Percentiles rank a stretch among this genome's conserved stretches.
Evolutionary conservation across 2,888 invertebrate species (phyloP).

Genomic region (Oscheius sp.): DNA sequence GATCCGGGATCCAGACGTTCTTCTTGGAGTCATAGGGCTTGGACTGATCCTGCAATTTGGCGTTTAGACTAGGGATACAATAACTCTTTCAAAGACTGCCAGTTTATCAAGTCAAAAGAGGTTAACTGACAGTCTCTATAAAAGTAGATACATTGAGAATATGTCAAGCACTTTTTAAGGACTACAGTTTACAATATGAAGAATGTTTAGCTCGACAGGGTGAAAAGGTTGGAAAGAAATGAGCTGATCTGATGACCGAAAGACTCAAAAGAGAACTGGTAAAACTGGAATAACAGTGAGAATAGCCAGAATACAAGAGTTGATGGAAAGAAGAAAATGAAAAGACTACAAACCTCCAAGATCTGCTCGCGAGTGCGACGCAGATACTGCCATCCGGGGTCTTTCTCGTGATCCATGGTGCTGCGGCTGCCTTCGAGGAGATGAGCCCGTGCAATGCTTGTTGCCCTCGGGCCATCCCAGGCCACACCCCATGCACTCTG

Average conservation of each 20-base stretch:
- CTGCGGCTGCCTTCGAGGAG: conserved; percentile 26
- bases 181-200: too few species aligned
- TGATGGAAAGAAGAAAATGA: not conserved
- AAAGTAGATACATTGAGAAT: too few species aligned
- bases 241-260: not conserved
- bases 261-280: not conserved
- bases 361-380: conserved; percentile 69
- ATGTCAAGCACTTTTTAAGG: too few species aligned
- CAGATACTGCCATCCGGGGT: conserved; percentile 70
- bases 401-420: conserved; percentile 34
- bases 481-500: conserved; percentile 26
- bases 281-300: not conserved
- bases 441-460: conserved; percentile 39
- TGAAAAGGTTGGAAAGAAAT: too few species aligned
- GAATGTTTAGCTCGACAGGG: too few species aligned
- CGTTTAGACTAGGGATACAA: not conserved
- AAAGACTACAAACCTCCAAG: conserved; percentile 55
- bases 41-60: conserved; percentile 58
- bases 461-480: conserved; percentile 29
- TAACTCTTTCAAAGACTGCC: not conserved
- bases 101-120: too few species aligned
- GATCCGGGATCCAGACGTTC: conserved; percentile 67
- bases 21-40: conserved; percentile 67
- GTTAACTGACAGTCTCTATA: too few species aligned
- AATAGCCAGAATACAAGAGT: not conserved